Percentiles rank a stretch among this genome's conserved stretches.
Conservation (phyloP, 2,113 vertebrate genomes). For the Carlito syrichta region DNA sequence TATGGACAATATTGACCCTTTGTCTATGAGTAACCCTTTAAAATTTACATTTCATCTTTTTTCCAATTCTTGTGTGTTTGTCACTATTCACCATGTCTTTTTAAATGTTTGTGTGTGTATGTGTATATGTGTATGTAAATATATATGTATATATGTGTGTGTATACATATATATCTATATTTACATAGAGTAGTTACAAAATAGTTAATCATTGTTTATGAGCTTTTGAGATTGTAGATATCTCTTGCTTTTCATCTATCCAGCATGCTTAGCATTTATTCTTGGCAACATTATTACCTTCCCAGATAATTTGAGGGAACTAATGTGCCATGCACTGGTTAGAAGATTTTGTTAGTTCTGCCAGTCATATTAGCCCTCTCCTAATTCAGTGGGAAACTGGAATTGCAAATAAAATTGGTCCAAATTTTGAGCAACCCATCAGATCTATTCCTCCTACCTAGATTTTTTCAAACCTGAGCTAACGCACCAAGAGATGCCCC, state of each 20-base stretch:
- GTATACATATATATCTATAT: no score
- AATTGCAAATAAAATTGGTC: not conserved
- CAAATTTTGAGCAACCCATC: not conserved
- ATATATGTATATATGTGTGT: no score
- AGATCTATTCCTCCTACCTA: not conserved
- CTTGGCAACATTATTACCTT: not conserved
- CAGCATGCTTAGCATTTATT: not conserved
- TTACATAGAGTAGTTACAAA: not conserved
- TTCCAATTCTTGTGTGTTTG: not conserved
- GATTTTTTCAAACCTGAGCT: not conserved
- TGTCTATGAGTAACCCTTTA: not conserved
- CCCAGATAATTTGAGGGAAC: not conserved
- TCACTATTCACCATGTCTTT: not conserved
- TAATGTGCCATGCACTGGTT: not conserved
- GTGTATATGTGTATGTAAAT: no score
- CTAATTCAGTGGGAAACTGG: not conserved
- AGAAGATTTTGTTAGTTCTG: not conserved
- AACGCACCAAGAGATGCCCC: no score
- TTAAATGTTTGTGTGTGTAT: no score
- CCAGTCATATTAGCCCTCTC: not conserved
- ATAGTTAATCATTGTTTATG: not conserved
- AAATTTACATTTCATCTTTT: not conserved
- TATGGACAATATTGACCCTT: no score
- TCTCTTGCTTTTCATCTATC: not conserved
- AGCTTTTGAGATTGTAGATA: not conserved